Base-by-base conservation (phyloP, 1,140 invertebrate species). In the Spodoptera frugiperda region DNA sequence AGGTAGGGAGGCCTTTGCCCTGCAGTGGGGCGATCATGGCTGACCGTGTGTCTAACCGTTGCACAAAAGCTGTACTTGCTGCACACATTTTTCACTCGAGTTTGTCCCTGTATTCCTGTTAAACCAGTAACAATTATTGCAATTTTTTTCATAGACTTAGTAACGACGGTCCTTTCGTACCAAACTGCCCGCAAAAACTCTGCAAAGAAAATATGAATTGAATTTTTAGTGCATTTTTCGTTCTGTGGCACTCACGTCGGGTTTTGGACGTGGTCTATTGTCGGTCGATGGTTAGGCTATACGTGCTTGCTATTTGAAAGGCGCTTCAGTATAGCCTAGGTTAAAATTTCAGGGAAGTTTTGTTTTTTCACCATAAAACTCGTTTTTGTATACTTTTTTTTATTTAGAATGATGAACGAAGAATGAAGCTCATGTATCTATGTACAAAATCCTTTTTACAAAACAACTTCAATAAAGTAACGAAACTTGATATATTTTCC, bases 171-270 rank as follows among this genome's bases (percentile, higher is more conserved):
- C 33, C 14, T 48, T 48, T 14, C 46, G 39, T 5, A 48, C 39
- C 61, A 65, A 46, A 65, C 61, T 17, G 12, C 21, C 61, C 61
- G 44, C 61, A 65, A 68, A 63, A 68, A 49, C 21, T 68, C 9
- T 4, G 39, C 12, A 68, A 68, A 39, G 33, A 48, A 51, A 68
- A 68, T 68, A 68, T 68, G 48, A 68, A 68, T 68, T 49, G 65
- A 68, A 51, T 68, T 68, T 68, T 68, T 65, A 3, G 61, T 48
- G 65, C 65, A 49, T 68, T 51, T 68, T 68, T 68, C 48, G 61
- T 65, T 48, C 19, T 65, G 61, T 51, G 21, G 19, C 21, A 15
- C 21, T 68, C 21, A 25, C 65, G 46, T 30, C 15, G 3, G 21
- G 61, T 44, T 65, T 63, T 65, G 19, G 65, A 68, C 61, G 61